Evolutionary conservation across 2,888 invertebrate genomes (phyloP).

Genomic region (Amphipyra tragopoginis): DNA sequence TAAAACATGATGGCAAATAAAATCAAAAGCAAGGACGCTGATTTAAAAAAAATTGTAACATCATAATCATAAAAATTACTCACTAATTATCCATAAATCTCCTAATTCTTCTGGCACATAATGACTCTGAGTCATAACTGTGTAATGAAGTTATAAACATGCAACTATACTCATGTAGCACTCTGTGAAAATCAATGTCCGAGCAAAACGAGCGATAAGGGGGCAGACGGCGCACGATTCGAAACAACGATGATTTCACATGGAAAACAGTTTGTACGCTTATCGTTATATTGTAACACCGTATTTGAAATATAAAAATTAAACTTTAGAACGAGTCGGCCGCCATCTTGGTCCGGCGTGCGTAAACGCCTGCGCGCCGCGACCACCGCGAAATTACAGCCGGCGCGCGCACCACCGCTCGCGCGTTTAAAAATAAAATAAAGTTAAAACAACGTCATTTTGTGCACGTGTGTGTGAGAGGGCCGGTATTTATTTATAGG

Average conservation of each 20-base stretch:
- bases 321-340: constrained; percentile 73
- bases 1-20: constrained; percentile 50
- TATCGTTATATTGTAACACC: constrained; percentile 69
- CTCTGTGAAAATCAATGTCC: constrained; percentile 76
- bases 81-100: constrained; percentile 79
- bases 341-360: constrained; percentile 86
- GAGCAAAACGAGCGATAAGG: constrained; percentile 70
- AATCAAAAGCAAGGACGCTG: constrained; percentile 36
- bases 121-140: constrained; percentile 78
- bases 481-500: constrained; percentile 89
- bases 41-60: constrained; percentile 55
- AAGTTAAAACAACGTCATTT: constrained; percentile 89
- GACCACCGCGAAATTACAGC: constrained; percentile 89
- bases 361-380: constrained; percentile 88
- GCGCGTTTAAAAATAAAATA: constrained; percentile 89
- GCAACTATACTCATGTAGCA: constrained; percentile 70
- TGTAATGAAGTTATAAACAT: constrained; percentile 78
- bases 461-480: constrained; percentile 87
- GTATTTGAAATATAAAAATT: constrained; percentile 71
- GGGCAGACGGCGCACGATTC: constrained; percentile 58
- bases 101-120: constrained; percentile 77
- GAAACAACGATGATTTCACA: constrained; percentile 68
- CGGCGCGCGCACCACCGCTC: constrained; percentile 81
- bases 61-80: constrained; percentile 74
- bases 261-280: constrained; percentile 69